Percentiles rank a stretch among this genome's conserved stretches.
phyloP scores from a whole-genome alignment of 2,888 invertebrate species.

The Marasmarcha lunaedactyla region DNA sequence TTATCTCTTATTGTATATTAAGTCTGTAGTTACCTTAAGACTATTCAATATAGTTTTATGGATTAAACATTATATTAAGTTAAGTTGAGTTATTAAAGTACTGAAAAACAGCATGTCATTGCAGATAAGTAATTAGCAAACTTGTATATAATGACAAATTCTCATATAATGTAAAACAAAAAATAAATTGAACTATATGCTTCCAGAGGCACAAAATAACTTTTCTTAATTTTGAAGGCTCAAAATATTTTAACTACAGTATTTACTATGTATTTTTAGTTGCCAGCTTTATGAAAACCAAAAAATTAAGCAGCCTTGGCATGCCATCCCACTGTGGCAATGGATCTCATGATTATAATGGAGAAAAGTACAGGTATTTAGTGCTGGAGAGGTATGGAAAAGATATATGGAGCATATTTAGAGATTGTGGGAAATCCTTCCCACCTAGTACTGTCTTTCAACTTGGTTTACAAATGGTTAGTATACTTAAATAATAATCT shows the following conservation, averaged over 20 bases:
- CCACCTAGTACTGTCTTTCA: slow-evolving; percentile 81
- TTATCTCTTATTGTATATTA: too few relatives aligned
- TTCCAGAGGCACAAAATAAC: too few relatives aligned
- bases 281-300: slow-evolving; percentile 74
- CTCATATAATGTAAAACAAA: too few relatives aligned
- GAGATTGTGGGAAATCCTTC: slow-evolving; percentile 75
- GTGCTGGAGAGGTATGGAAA: slow-evolving; percentile 91
- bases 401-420: slow-evolving; percentile 85
- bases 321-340: slow-evolving; percentile 88
- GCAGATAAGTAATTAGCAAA: too few relatives aligned
- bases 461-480: slow-evolving; percentile 86
- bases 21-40: too few relatives aligned
- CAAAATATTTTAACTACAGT: too few relatives aligned
- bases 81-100: too few relatives aligned
- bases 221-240: too few relatives aligned
- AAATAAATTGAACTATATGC: too few relatives aligned
- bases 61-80: too few relatives aligned
- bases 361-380: slow-evolving; percentile 86
- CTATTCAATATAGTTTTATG: too few relatives aligned
- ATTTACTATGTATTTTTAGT: slow-evolving; percentile 65
- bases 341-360: slow-evolving; percentile 83
- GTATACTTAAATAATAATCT: slow-evolving; percentile 8
- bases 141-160: not conserved
- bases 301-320: slow-evolving; percentile 79
- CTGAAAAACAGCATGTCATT: too few relatives aligned